A percentile compares a stretch with the other conserved stretches of the same genome.
Conservation (phyloP, 37 sponge, comb jelly and placozoan species). For the Mnemiopsis leidyi region DNA sequence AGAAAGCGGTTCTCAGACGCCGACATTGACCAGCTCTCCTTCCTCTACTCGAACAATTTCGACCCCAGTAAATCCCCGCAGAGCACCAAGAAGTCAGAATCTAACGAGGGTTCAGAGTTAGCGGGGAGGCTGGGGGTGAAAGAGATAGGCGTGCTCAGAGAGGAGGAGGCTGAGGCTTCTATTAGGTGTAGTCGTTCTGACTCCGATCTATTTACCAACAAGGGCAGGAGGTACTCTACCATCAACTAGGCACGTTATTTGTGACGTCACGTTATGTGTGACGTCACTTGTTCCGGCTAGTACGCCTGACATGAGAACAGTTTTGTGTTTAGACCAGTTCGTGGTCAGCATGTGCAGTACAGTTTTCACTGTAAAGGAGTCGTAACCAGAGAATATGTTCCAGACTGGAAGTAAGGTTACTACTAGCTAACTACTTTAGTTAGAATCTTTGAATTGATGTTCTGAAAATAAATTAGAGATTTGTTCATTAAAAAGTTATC, state of each 20-base stretch:
- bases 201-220: neutral
- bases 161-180: neutral
- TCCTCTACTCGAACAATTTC: slow-evolving; percentile 6
- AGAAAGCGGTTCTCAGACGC: slow-evolving; percentile 4
- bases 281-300: neutral
- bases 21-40: slow-evolving; percentile 20
- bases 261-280: neutral
- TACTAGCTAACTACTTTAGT: too few species aligned
- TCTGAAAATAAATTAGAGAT: too few species aligned
- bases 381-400: too few species aligned
- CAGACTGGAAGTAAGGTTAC: too few species aligned
- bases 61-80: neutral
- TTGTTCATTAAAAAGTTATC: too few species aligned
- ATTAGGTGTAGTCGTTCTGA: neutral
- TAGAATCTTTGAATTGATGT: too few species aligned
- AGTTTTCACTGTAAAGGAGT: too few species aligned
- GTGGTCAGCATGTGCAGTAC: too few species aligned
- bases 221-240: neutral
- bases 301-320: neutral
- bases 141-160: neutral
- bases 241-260: neutral
- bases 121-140: slow-evolving; percentile 23
- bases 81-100: neutral
- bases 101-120: neutral
- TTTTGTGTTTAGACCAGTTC: too few species aligned